Evolutionary conservation across 2,113 vertebrate species (phyloP).

Genomic region (Paratilapia polleni): DNA sequence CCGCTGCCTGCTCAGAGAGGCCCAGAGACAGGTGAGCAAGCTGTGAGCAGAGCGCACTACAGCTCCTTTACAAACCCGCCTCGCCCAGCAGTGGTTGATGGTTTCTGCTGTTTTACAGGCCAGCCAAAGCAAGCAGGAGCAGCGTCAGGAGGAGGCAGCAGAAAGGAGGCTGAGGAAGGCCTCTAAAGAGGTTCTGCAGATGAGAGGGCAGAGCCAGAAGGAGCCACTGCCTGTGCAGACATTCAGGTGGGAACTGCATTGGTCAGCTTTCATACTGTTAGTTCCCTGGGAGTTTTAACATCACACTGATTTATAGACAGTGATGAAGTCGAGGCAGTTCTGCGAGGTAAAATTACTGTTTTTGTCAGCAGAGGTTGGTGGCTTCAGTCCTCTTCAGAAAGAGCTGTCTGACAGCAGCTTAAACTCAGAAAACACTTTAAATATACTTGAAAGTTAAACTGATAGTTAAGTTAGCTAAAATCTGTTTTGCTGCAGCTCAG

Average conservation of each 20-base stretch:
- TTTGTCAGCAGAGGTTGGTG: background rate
- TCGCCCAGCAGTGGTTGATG: background rate
- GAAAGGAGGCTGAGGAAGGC: slow-evolving; percentile 95
- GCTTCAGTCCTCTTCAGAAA: no score
- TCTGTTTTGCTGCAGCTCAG: background rate
- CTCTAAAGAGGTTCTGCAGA: slow-evolving; percentile 93
- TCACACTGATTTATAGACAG: no score
- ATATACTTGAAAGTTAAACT: background rate
- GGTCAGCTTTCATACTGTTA: background rate
- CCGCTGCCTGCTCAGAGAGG: slow-evolving; percentile 89
- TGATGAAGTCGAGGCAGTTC: no score
- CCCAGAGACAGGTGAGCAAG: slow-evolving; percentile 92
- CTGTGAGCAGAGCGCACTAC: rapidly evolving
- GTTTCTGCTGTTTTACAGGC: slow-evolving; percentile 75
- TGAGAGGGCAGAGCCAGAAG: slow-evolving; percentile 93
- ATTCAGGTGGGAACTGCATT: slow-evolving; percentile 84
- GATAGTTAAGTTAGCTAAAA: background rate
- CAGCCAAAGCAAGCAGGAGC: slow-evolving; percentile 92
- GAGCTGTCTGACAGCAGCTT: no score
- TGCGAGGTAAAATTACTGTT: background rate
- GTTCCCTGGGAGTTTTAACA: background rate
- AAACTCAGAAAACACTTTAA: background rate
- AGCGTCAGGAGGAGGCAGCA: slow-evolving; percentile 92
- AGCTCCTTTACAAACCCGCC: background rate
- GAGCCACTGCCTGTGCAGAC: slow-evolving; percentile 96